A percentile compares a stretch with the other conserved stretches of the same genome.
phyloP scores from a whole-genome alignment of 30 jellyfish, hydroid and myxozoan species.

The Turritopsis rubra region DNA sequence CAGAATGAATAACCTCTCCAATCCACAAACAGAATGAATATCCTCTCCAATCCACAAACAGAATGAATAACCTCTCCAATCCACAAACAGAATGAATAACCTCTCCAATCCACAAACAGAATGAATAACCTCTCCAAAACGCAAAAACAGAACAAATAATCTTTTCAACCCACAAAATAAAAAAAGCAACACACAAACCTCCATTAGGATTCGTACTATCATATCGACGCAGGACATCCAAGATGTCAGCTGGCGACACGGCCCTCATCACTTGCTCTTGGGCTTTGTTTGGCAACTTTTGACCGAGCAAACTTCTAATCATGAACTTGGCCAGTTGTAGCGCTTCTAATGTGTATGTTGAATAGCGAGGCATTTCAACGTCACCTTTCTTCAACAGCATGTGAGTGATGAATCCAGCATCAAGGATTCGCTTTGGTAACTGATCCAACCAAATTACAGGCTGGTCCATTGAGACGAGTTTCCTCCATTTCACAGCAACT shows the following conservation, averaged over 20 bases:
- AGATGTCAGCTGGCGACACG: conserved; percentile 38
- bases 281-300: conserved; percentile 64
- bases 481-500: conserved; percentile 90
- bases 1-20: too few species aligned
- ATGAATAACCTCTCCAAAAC: background rate
- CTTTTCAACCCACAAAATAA: background rate
- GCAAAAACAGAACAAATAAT: background rate
- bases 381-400: conserved; percentile 54
- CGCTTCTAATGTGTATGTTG: conserved; percentile 52
- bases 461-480: conserved; percentile 90
- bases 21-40: too few species aligned
- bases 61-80: too few species aligned
- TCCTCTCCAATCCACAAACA: too few species aligned
- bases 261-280: conserved; percentile 76
- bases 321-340: conserved; percentile 79
- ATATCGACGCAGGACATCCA: conserved; percentile 20
- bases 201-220: conserved; percentile 42
- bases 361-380: conserved; percentile 43
- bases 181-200: conserved; percentile 5
- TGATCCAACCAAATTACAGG: conserved; percentile 95
- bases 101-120: too few species aligned
- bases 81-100: too few species aligned
- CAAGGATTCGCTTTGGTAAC: conserved; percentile 76
- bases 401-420: conserved; percentile 78
- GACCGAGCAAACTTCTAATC: conserved; percentile 64